Percentiles rank a stretch among this genome's conserved stretches.
Conservation (phyloP, 2,888 invertebrate genomes). For the Criorhina ranunculi region DNA sequence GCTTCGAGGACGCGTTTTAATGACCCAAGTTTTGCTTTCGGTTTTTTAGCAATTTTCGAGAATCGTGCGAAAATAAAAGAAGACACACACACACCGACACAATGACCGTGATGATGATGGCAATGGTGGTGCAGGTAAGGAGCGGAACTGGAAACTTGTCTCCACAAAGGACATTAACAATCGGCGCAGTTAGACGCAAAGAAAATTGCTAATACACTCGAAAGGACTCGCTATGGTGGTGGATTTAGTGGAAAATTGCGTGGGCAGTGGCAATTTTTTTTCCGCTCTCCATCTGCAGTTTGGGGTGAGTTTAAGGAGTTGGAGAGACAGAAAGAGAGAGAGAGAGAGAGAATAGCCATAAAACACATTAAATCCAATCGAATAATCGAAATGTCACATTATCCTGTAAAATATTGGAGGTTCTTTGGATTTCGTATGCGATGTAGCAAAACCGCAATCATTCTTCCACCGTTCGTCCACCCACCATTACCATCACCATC, state of each 20-base stretch:
- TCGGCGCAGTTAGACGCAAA: slow-evolving; percentile 54
- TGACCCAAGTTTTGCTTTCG: slow-evolving; percentile 66
- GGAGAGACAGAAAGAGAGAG: no score
- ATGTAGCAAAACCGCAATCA: slow-evolving; percentile 75
- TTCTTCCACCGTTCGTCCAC: slow-evolving; percentile 57
- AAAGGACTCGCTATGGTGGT: neutral
- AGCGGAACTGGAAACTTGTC: slow-evolving; percentile 58
- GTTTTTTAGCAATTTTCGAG: slow-evolving; percentile 59
- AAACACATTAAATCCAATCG: slow-evolving; percentile 85
- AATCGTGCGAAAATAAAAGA: slow-evolving; percentile 32
- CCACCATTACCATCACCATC: slow-evolving; percentile 18
- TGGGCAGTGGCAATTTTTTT: slow-evolving; percentile 68
- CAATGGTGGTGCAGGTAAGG: slow-evolving; percentile 44
- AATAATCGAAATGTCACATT: slow-evolving; percentile 85
- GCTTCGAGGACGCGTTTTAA: slow-evolving; percentile 52
- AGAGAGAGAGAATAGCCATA: slow-evolving; percentile 78
- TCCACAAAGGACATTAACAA: slow-evolving; percentile 67
- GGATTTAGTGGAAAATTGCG: slow-evolving; percentile 74
- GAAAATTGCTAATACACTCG: slow-evolving; percentile 72
- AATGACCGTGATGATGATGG: slow-evolving; percentile 42
- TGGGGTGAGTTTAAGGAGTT: neutral
- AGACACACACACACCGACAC: slow-evolving; percentile 44
- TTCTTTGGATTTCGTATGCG: slow-evolving; percentile 77
- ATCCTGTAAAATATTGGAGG: slow-evolving; percentile 84
- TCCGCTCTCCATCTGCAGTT: slow-evolving; percentile 3